These are phyloP conservation scores for Meandrusa payeni DNA, from an alignment of 2,888 invertebrate genomes.

Conservation along the genomic window DNA sequence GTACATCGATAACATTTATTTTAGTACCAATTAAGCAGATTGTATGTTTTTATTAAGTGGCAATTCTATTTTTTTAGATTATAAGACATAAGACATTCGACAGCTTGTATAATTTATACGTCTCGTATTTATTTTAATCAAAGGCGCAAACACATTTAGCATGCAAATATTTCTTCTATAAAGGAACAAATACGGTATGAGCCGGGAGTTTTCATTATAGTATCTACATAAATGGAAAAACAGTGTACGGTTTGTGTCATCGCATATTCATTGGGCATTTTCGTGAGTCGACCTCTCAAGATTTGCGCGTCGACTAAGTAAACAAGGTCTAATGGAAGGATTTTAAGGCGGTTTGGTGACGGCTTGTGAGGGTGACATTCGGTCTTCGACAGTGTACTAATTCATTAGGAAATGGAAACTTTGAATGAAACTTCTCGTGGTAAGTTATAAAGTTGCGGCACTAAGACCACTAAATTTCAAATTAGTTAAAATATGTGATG, in stretches of 20 bases:
- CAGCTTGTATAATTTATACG: too few relatives aligned
- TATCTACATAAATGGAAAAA: conserved; percentile 78
- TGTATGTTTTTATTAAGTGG: too few relatives aligned
- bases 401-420: conserved; percentile 41
- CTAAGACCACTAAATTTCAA: conserved; percentile 11
- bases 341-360: conserved; percentile 65
- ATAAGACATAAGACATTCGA: too few relatives aligned
- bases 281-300: conserved; percentile 77
- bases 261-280: conserved; percentile 80
- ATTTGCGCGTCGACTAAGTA: conserved; percentile 74
- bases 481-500: neutral
- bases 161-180: conserved; percentile 53
- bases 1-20: too few relatives aligned
- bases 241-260: conserved; percentile 79
- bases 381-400: conserved; percentile 49
- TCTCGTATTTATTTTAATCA: too few relatives aligned
- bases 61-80: too few relatives aligned
- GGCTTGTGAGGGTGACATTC: conserved; percentile 62
- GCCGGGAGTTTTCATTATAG: conserved; percentile 75
- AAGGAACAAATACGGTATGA: conserved; percentile 65
- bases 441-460: neutral
- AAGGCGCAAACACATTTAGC: conserved; percentile 21
- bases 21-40: too few relatives aligned
- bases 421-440: conserved; percentile 3
- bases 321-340: conserved; percentile 78